Base-by-base conservation (phyloP, 2,888 invertebrate genomes). In the Tetragnatha montana region DNA sequence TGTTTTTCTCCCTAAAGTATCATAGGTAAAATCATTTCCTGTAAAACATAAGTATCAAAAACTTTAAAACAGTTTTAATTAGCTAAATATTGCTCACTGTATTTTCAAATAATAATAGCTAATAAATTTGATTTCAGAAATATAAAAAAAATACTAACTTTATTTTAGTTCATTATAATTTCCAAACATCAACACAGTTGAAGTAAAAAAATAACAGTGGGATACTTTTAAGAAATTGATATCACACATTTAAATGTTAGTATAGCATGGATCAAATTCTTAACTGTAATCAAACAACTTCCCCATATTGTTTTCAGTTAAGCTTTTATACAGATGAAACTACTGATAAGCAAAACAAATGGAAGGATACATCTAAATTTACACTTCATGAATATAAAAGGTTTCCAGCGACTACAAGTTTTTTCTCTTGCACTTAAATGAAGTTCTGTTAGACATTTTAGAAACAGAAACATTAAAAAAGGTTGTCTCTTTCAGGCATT, bases 351-450 rank as follows among this genome's bases (percentile, higher is more conserved):
- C 68, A 51, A 47, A 88, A 81, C 73, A 80, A 70, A 79, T 85
- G 68, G 69, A 19, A 81, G 78, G 78, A 69, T 50, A 71, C 60
- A 81, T 21, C 75, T 82, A 78, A 60, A 82, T 75, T 88, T 88
- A 76, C 78, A 82, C 35, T 88, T 82, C 35, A 76, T 71, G 69
- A 85, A 81, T 85, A 89, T 76, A 85, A 89, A 85, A 89, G 71
- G 81, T 81, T 85, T 89, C 76, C 83, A 88, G 82, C 76, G 82
- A 80, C 83, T 88, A 85, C 76, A 85, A 85, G 47, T 78, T 84
- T 75, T 76, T 69, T 89, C 68, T 80, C 74, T 84, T 80, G 70
- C 84, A 75, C 51, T 71, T 69, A 35, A 83, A 71, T 78, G 76
- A 88, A 88, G 50, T 74, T 79, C 69, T 80, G 75, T 83, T 88